phyloP scores from a whole-genome alignment of 2,888 invertebrate genomes.

The Hybos culiciformis region DNA sequence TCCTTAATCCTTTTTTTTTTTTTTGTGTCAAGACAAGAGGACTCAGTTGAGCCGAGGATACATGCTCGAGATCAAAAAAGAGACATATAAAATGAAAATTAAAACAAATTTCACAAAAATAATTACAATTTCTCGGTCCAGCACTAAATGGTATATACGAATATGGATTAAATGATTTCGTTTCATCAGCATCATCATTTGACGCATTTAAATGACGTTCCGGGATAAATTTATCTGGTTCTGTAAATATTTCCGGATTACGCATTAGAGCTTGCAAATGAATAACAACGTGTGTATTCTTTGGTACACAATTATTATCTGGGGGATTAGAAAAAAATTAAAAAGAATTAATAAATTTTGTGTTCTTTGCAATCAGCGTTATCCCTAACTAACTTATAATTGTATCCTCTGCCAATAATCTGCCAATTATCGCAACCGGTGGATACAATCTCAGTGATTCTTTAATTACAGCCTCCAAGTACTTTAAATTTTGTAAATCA shows the following conservation, averaged over 20 bases:
- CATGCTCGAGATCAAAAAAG: too few species aligned
- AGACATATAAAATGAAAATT: too few species aligned
- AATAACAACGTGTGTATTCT: slow-evolving; percentile 25
- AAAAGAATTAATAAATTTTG: neutral
- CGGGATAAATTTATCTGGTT: slow-evolving; percentile 26
- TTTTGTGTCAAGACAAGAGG: too few species aligned
- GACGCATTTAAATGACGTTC: slow-evolving; percentile 28
- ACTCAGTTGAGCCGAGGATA: too few species aligned
- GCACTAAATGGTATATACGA: slow-evolving; percentile 31
- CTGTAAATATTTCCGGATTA: slow-evolving; percentile 22
- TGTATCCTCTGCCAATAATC: slow-evolving; percentile 39
- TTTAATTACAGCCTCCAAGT: slow-evolving; percentile 50
- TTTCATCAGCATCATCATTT: slow-evolving; percentile 36
- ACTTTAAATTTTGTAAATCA: slow-evolving; percentile 25
- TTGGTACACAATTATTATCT: slow-evolving; percentile 24
- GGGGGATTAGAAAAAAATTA: slow-evolving; percentile 14
- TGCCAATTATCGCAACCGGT: slow-evolving; percentile 47
- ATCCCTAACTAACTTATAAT: slow-evolving; percentile 38
- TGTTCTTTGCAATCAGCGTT: neutral
- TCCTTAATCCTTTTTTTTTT: too few species aligned
- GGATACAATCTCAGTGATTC: slow-evolving; percentile 50
- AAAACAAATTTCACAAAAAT: too few species aligned
- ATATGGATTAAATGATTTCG: slow-evolving; percentile 17
- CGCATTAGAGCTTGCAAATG: slow-evolving; percentile 25
- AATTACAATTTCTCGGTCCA: slow-evolving; percentile 40